phyloP scores from a whole-genome alignment of 1,140 invertebrate species.

The Micrasema minimum region DNA sequence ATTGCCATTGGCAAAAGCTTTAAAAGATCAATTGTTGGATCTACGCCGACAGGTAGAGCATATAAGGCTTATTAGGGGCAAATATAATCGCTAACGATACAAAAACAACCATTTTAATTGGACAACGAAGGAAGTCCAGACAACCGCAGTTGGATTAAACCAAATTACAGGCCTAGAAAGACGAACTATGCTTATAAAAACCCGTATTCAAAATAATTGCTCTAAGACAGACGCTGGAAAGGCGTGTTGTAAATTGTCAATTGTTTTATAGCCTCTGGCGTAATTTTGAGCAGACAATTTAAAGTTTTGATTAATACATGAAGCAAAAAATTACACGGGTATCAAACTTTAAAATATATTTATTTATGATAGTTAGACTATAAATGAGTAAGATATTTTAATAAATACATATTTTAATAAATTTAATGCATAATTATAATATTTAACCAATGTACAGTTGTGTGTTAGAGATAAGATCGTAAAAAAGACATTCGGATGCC shows the following conservation, averaged over 20 bases:
- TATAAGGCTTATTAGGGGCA: not conserved
- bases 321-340: too few relatives aligned
- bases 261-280: too few relatives aligned
- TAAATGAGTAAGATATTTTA: too few relatives aligned
- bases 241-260: not conserved
- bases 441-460: too few relatives aligned
- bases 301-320: too few relatives aligned
- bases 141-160: not conserved
- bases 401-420: too few relatives aligned
- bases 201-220: not conserved
- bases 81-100: conserved; percentile 2
- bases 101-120: conserved; percentile 20
- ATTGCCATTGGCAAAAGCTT: conserved; percentile 2
- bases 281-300: too few relatives aligned
- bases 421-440: too few relatives aligned
- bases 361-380: too few relatives aligned
- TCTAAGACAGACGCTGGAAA: not conserved
- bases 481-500: too few relatives aligned
- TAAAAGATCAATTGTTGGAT: not conserved
- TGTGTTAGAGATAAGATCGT: too few relatives aligned
- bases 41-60: conserved; percentile 2
- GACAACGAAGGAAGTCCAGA: not conserved
- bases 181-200: not conserved
- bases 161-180: conserved; percentile 1
- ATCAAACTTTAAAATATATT: too few relatives aligned